phyloP scores from a whole-genome alignment of 1,140 invertebrate species.

The Riptortus pedestris region DNA sequence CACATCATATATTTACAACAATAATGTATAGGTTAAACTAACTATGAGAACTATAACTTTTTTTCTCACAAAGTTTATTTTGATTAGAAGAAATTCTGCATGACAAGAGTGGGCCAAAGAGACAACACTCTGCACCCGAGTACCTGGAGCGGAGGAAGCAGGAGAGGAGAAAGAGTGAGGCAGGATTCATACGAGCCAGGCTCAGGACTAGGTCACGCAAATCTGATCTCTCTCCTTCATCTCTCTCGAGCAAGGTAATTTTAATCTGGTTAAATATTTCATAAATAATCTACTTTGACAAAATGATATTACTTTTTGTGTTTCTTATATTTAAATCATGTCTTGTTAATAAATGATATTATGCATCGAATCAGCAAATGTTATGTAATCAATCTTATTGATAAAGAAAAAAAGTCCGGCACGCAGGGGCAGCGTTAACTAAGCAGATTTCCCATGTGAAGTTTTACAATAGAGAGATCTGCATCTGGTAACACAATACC shows the following conservation, averaged over 20 bases:
- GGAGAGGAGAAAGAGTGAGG: conserved; percentile 57
- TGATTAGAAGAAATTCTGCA: conserved; percentile 35
- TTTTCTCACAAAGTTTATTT: background rate
- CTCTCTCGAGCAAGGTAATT: conserved; percentile 14
- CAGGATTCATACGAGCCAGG: conserved; percentile 40
- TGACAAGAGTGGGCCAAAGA: conserved; percentile 49
- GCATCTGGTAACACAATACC: too few relatives aligned
- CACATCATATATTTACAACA: too few relatives aligned
- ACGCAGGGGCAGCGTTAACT: too few relatives aligned
- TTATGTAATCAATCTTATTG: too few relatives aligned
- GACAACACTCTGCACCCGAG: conserved; percentile 74
- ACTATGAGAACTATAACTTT: too few relatives aligned
- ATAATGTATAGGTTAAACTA: too few relatives aligned
- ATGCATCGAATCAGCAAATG: too few relatives aligned
- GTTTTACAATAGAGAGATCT: too few relatives aligned
- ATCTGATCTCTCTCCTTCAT: conserved; percentile 34
- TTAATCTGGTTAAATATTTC: conserved; percentile 1
- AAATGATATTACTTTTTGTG: background rate
- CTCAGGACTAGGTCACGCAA: conserved; percentile 46
- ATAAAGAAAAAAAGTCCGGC: too few relatives aligned
- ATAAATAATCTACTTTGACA: conserved; percentile 1
- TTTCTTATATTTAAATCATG: too few relatives aligned
- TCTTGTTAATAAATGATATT: too few relatives aligned
- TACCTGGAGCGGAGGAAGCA: conserved; percentile 73
- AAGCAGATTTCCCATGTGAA: too few relatives aligned